A percentile compares a stretch with the other conserved stretches of the same genome.
Evolutionary conservation across 2,888 invertebrate species (phyloP).

Genomic region (Euphydryas editha): DNA sequence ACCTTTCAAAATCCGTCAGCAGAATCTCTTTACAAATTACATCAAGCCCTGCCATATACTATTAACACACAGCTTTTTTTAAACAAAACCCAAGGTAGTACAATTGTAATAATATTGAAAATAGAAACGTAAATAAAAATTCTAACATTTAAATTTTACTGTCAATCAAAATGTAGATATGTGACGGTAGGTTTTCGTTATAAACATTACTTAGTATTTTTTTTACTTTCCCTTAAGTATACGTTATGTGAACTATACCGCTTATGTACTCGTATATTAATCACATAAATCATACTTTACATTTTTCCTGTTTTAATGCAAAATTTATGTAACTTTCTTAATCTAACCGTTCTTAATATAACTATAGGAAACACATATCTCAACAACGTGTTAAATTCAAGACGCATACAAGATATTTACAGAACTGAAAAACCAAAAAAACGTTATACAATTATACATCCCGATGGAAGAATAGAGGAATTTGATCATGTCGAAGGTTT

Average conservation of each 20-base stretch:
- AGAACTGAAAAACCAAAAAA: slow-evolving; percentile 37
- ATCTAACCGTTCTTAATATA: neutral
- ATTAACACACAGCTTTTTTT: slow-evolving; percentile 7
- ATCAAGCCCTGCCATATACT: slow-evolving; percentile 29
- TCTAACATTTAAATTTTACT: too few relatives aligned
- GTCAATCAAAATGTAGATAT: too few relatives aligned
- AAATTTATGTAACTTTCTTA: too few relatives aligned
- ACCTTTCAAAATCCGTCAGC: slow-evolving; percentile 32
- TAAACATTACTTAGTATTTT: too few relatives aligned
- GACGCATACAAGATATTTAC: slow-evolving; percentile 21
- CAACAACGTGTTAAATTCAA: slow-evolving; percentile 16
- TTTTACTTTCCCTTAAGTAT: too few relatives aligned
- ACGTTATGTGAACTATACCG: too few relatives aligned
- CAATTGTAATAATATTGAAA: neutral
- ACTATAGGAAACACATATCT: slow-evolving; percentile 17
- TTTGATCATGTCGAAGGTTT: slow-evolving; percentile 51
- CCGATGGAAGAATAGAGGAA: slow-evolving; percentile 57
- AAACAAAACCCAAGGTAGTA: slow-evolving; percentile 7
- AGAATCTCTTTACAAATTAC: slow-evolving; percentile 26
- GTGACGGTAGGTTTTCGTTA: too few relatives aligned
- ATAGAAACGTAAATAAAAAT: neutral
- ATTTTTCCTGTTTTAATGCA: too few relatives aligned
- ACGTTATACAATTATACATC: slow-evolving; percentile 51
- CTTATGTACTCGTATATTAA: too few relatives aligned
- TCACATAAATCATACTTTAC: too few relatives aligned